Conservation (phyloP, 1,140 invertebrate genomes). For the Psix sp. region DNA sequence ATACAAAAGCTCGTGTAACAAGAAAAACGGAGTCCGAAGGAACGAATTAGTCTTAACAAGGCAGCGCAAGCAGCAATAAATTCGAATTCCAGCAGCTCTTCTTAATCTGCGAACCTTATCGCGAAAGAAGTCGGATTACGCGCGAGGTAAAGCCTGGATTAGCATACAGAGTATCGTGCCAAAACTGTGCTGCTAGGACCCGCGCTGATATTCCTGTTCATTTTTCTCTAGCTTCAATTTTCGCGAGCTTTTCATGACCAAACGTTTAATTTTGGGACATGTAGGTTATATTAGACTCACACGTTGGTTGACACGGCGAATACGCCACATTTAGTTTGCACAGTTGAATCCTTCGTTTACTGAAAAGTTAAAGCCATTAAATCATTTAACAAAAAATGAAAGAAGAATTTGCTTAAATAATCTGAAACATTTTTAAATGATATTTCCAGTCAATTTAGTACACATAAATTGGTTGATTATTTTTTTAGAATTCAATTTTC, state of each 20-base stretch:
- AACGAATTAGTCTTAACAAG: constrained; percentile 24
- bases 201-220: constrained; percentile 17
- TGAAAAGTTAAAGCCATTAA: too few relatives aligned
- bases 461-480: too few relatives aligned
- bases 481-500: too few relatives aligned
- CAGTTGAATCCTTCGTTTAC: too few relatives aligned
- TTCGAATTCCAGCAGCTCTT: constrained; percentile 12
- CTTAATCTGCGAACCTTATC: constrained; percentile 34
- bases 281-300: constrained; percentile 12
- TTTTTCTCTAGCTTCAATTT: constrained; percentile 44
- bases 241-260: constrained; percentile 54
- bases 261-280: constrained; percentile 52
- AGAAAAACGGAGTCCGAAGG: background rate
- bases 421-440: too few relatives aligned
- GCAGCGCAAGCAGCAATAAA: constrained; percentile 19
- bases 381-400: too few relatives aligned
- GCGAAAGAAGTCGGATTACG: constrained; percentile 38
- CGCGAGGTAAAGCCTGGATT: constrained; percentile 22
- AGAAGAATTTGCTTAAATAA: too few relatives aligned
- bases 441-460: too few relatives aligned
- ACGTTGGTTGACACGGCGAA: constrained; percentile 38
- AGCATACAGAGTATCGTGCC: constrained; percentile 26
- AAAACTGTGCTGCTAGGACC: constrained; percentile 7
- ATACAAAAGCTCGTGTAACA: background rate
- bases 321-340: constrained; percentile 33